Evolutionary conservation across 1,140 invertebrate genomes (phyloP).

Genomic region (Drosophila triauraria): DNA sequence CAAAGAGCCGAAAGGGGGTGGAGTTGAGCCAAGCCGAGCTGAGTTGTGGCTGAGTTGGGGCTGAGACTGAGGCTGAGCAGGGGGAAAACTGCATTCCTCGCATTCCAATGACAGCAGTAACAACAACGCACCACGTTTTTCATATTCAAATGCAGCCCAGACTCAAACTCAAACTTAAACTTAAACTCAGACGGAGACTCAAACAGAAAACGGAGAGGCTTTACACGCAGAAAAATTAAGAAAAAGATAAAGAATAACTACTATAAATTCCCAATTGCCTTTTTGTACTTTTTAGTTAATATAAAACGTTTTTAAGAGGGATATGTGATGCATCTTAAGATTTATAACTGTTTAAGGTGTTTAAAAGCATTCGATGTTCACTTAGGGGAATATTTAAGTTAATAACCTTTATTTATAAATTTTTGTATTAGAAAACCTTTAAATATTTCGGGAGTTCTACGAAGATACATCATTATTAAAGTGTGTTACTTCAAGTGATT

Average conservation of each 20-base stretch:
- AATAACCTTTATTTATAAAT: too few species aligned
- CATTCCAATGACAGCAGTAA: conserved; percentile 58
- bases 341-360: neutral
- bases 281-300: too few species aligned
- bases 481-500: neutral
- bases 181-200: conserved; percentile 35
- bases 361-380: neutral
- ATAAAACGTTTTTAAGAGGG: too few species aligned
- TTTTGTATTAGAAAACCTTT: too few species aligned
- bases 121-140: conserved; percentile 64
- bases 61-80: neutral
- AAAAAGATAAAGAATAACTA: too few species aligned
- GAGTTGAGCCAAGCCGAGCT: conserved; percentile 3
- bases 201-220: conserved; percentile 19
- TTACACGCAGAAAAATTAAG: conserved; percentile 2
- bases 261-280: too few species aligned
- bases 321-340: too few species aligned
- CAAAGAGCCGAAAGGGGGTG: conserved; percentile 45
- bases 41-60: conserved; percentile 4
- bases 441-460: neutral
- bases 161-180: conserved; percentile 37
- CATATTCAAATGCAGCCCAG: conserved; percentile 78
- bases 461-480: neutral
- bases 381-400: too few species aligned
- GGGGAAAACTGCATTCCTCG: conserved; percentile 66